Evolutionary conservation across 2,797 vertebrate species (phyloP).

Genomic region (Aselliscus stoliczkanus): DNA sequence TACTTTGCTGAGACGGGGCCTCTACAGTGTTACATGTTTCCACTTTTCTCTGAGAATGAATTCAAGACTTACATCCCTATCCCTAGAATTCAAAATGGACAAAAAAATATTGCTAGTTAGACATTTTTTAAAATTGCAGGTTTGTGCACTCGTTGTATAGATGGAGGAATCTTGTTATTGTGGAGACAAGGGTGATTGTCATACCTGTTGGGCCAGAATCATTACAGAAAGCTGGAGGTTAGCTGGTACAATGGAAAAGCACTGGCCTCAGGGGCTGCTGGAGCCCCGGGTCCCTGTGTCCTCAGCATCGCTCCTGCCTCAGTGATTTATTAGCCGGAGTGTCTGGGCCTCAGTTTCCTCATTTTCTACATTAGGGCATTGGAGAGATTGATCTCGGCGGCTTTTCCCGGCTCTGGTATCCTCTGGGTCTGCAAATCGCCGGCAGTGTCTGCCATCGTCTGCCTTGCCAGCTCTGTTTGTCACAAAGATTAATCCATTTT

Average conservation of each 20-base stretch:
- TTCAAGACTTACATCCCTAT: neutral
- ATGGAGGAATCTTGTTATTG: neutral
- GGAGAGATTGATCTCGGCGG: constrained; percentile 46
- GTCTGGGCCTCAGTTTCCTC: constrained; percentile 67
- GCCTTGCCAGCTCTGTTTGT: constrained; percentile 70
- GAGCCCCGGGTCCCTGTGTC: neutral
- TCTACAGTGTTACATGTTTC: neutral
- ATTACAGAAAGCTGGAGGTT: constrained; percentile 4
- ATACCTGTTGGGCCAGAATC: constrained; percentile 57
- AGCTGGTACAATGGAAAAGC: neutral
- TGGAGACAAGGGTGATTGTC: neutral
- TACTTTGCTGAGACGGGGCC: neutral
- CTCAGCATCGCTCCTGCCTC: neutral
- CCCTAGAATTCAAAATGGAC: neutral
- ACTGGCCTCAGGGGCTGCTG: neutral
- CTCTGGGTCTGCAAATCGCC: constrained; percentile 73
- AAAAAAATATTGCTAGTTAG: neutral
- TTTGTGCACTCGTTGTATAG: neutral
- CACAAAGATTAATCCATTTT: constrained; percentile 78
- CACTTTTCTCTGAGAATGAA: neutral
- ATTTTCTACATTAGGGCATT: neutral
- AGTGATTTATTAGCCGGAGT: constrained; percentile 10
- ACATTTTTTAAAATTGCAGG: neutral
- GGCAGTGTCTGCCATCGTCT: constrained; percentile 65
- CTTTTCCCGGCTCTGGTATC: constrained; percentile 50